Base-by-base conservation (phyloP, 1,140 invertebrate genomes). In the Drosophila lacertosa region DNA sequence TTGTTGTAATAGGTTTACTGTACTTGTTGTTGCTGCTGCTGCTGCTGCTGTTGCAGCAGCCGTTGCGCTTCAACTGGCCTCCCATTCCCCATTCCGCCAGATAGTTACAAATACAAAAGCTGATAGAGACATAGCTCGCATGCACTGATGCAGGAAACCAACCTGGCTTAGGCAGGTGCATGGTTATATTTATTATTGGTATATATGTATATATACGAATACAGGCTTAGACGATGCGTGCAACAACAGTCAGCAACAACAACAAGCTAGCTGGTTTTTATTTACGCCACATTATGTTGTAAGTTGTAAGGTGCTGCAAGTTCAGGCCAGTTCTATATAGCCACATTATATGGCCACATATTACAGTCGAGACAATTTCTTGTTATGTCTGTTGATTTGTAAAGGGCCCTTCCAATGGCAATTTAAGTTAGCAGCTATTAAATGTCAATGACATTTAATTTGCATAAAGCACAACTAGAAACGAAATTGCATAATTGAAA, bases 201-300 rank as follows among this genome's bases (percentile, higher is more conserved):
- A 47, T 32, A 35, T 40, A 13, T 33, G 5, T 10, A 44, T 9
- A 18, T 6, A 20, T 13, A 57, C 13, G 20, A 1, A 16, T 26
- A 13, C 40, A 57, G 62, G 51, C 55, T 44, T 44, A 54, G 40
- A 40, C 57, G 48, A 74, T 65, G 67, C 67, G 77, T 80, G 57
- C 58, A 67, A 50, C 40, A 74, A 29, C 26, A 26, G 24, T 33
- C 33, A 45, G 18, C 50, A 63, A 45, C 33, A 53, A 47, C 51
- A 64, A 50, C 54, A 80, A 51, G 37, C 29, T 54, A 63, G 59
- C 58, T 62, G 63, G 64, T 42, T 63, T 63, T 62, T 55, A 60
- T 73, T 68, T 69, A 71, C 69, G 67, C 81, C 58, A 79, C 84
- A 83, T 77, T 69, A 70, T 64, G 35, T 39, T 50, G 20, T 26